A percentile compares a stretch with the other conserved stretches of the same genome.
Conservation (phyloP, 2,797 vertebrate genomes). For the Morus bassanus region DNA sequence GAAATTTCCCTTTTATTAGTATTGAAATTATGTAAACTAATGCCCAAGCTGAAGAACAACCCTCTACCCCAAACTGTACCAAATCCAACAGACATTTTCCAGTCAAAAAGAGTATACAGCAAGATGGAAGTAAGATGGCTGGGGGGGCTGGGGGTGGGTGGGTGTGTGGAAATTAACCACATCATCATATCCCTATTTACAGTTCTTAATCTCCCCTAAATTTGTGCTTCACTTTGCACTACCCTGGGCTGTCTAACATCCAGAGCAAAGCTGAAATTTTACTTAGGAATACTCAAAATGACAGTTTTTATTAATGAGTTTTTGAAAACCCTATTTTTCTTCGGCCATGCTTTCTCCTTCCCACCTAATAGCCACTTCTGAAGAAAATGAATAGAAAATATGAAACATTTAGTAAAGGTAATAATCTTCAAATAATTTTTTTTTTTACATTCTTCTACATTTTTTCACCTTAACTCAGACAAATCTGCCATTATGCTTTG, state of each 20-base stretch:
- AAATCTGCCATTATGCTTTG: neutral
- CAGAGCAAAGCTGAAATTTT: neutral
- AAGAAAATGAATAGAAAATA: fast-evolving
- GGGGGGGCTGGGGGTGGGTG: fast-evolving
- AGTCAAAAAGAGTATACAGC: neutral
- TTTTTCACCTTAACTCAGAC: neutral
- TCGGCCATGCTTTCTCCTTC: neutral
- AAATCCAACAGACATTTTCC: neutral
- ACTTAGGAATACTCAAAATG: neutral
- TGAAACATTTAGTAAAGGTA: neutral
- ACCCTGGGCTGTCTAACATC: neutral
- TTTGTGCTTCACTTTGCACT: neutral
- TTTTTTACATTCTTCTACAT: neutral
- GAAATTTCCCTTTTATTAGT: neutral
- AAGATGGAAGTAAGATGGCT: neutral
- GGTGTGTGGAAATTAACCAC: too few relatives aligned
- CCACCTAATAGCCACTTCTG: neutral
- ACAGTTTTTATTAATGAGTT: neutral
- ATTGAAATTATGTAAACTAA: neutral
- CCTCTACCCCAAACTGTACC: neutral
- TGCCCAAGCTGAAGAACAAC: neutral
- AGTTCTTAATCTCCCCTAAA: neutral
- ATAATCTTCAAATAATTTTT: neutral
- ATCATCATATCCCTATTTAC: neutral
- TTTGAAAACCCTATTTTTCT: neutral